These are phyloP conservation scores for Gallinago stenura DNA, from an alignment of 2,797 vertebrate genomes.

Conservation along the genomic window DNA sequence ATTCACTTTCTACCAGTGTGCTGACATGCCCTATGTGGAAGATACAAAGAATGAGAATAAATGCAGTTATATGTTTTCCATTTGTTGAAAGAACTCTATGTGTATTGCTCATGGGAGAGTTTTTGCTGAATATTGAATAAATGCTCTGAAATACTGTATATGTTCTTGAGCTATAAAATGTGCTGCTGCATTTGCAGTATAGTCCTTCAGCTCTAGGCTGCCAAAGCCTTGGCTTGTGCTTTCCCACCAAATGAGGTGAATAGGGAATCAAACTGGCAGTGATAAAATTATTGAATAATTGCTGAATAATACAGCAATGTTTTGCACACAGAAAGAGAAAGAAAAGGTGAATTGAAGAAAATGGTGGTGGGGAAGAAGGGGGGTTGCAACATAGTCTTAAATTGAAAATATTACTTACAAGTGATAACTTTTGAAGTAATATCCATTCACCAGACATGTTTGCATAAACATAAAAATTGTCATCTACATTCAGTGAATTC, in stretches of 20 bases:
- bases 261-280: not conserved
- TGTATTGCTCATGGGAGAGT: not conserved
- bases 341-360: not conserved
- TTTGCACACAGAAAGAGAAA: not conserved
- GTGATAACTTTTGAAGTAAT: not conserved
- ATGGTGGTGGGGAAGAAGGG: accelerated
- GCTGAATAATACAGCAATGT: not conserved
- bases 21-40: not conserved
- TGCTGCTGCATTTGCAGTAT: not conserved
- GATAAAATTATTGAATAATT: not conserved
- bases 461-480: not conserved
- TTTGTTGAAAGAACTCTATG: not conserved
- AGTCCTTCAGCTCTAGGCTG: not conserved
- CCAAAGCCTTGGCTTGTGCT: not conserved
- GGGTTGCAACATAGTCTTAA: not conserved
- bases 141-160: not conserved
- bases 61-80: not conserved
- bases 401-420: not conserved
- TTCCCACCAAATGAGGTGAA: not conserved
- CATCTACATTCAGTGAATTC: not conserved
- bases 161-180: constrained; percentile 23
- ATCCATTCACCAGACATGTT: not conserved
- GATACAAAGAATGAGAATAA: not conserved
- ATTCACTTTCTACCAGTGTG: not conserved
- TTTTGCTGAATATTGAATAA: constrained; percentile 26